Conservation (phyloP, 1,140 invertebrate species). For the Meloidogyne hapla region DNA sequence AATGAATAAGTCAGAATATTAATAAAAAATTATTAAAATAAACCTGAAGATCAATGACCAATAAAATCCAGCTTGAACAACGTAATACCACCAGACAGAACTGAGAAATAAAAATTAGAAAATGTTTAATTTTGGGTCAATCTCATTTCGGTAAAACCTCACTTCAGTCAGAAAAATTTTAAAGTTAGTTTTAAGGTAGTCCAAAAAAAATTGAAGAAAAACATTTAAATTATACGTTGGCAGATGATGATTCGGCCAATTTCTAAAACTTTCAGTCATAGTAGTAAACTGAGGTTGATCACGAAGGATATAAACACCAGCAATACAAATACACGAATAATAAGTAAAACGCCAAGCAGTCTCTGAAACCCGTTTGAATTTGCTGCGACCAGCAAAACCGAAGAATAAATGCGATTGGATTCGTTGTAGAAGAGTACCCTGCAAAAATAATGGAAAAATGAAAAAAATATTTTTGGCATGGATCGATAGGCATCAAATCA, state of each 20-base stretch:
- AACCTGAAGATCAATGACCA: conserved; percentile 77
- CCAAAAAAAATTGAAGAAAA: background rate
- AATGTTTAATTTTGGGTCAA: too few relatives aligned
- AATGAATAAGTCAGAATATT: conserved; percentile 58
- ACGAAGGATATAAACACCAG: conserved; percentile 50
- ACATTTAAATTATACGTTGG: too few relatives aligned
- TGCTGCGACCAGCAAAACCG: conserved; percentile 36
- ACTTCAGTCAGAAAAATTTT: too few relatives aligned
- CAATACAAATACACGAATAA: conserved; percentile 49
- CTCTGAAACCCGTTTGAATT: conserved; percentile 62
- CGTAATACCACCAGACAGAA: conserved; percentile 85
- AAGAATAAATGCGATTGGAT: conserved; percentile 39
- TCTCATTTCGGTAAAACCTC: too few relatives aligned
- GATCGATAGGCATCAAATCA: background rate
- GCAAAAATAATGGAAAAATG: conserved; percentile 26
- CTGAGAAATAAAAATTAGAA: background rate
- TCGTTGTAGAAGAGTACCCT: conserved; percentile 20
- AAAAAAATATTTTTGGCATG: too few relatives aligned
- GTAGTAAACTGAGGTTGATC: conserved; percentile 54
- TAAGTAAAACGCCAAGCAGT: conserved; percentile 60
- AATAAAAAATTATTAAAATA: conserved; percentile 11
- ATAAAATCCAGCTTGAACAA: conserved; percentile 90
- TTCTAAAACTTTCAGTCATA: conserved; percentile 56
- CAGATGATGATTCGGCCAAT: conserved; percentile 57
- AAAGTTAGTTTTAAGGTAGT: too few relatives aligned